Evolutionary conservation across 2,888 invertebrate species (phyloP), one percentile per base, ranked within the genome.

Genomic region (Eupithecia tripunctaria): DNA sequence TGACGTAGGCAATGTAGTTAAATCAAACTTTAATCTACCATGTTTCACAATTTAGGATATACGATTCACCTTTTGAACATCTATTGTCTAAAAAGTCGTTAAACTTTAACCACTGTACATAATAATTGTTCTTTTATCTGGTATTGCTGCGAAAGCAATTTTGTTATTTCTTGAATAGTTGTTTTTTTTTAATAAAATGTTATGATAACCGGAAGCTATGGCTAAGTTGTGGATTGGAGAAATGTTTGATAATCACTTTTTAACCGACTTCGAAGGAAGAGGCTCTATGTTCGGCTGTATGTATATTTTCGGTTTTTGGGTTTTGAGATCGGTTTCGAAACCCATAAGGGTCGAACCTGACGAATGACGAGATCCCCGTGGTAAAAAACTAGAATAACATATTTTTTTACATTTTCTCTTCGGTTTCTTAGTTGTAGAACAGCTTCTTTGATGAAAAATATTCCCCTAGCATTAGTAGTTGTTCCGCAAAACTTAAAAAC

Each of bases 31-130:
- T 3, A 64, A 41, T 38, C 21, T 21, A 64, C 86, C 80, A 89
- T 90, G 91, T 87, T 88, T 92, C 84, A 89, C 89, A 91, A 92
- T 92, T 12, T 56, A 56, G 25, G 12, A 56, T 25, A 56, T 56
- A 56, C 25, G 14, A 56, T 5, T 56, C 56, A 56, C 56, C 56
- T 14, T 51, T 56, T 56, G 14, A 25, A 25, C 12, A 56, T 56
- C 21, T 56, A 5, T 56, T 14, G 21, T 25, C 56, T 56, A 25
- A 25, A 56, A 56, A 21, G 25, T 25, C 25, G 21, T 56, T 56
- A 25, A 25, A 56, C 12, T 56, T 4, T 25, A 25, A 25, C 51
- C 10, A 51, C 21, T 21, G n/a, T n/a, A 51, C 21, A 21, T 21
- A 51, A 21, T 51, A 12, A 47, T 47, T 3, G 21, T 4, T 0